A percentile compares a stretch with the other conserved stretches of the same genome.
phyloP scores from a whole-genome alignment of 2,797 vertebrate species.

The Sphenopsis melanotis region DNA sequence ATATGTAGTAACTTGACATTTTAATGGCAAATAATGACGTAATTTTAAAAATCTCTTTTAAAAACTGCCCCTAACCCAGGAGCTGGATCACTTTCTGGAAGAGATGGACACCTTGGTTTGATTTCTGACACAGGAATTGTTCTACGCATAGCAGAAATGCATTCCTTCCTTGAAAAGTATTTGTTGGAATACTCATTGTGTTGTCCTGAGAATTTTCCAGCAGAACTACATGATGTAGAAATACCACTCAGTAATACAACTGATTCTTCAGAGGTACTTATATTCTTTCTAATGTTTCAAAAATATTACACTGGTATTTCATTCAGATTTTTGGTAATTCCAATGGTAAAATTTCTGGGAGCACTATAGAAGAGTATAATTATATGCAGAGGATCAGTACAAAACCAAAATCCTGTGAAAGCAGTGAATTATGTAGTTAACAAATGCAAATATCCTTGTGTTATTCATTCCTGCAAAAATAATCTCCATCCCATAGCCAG shows the following conservation, averaged over 20 bases:
- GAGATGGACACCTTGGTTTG: constrained; percentile 65
- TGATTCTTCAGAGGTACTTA: constrained; percentile 48
- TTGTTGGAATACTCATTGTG: constrained; percentile 74
- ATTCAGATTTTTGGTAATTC: background rate
- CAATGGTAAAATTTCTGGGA: background rate
- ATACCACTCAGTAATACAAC: background rate
- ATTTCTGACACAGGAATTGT: constrained; percentile 71
- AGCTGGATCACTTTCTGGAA: constrained; percentile 44
- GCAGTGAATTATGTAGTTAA: background rate
- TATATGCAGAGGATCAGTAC: background rate
- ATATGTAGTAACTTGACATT: background rate
- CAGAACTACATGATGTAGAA: constrained; percentile 60
- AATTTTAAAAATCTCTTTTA: background rate
- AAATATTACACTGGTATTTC: background rate
- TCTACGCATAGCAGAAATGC: constrained; percentile 77
- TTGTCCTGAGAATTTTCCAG: constrained; percentile 71
- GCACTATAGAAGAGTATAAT: background rate
- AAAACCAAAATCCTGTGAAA: background rate
- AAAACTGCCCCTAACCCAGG: constrained; percentile 46
- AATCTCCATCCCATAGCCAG: background rate
- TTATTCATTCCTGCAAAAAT: background rate
- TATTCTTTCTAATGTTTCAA: background rate
- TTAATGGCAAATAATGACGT: background rate
- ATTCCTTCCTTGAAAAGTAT: constrained; percentile 76
- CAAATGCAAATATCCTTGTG: background rate